Evolutionary conservation across 2,113 vertebrate species (phyloP).

Genomic region (Leptocoma aspasia): DNA sequence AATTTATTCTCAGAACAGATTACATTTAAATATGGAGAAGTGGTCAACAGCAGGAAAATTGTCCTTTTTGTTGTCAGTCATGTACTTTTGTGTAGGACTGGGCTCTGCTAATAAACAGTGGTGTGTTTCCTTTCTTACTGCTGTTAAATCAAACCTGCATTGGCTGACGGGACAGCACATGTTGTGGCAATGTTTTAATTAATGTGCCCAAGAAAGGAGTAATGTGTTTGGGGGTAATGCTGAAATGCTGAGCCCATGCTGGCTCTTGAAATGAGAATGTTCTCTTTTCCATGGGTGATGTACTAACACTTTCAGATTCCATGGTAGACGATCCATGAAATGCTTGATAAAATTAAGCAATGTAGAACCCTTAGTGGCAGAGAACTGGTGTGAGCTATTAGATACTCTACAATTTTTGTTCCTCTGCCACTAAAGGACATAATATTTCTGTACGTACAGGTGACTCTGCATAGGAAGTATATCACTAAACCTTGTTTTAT

Average conservation of each 20-base stretch:
- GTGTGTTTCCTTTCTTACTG: background rate
- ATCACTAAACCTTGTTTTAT: background rate
- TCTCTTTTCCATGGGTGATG: background rate
- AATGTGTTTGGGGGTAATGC: background rate
- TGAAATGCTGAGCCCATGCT: background rate
- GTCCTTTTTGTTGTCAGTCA: background rate
- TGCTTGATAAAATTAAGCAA: background rate
- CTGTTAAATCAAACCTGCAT: background rate
- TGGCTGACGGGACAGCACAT: background rate
- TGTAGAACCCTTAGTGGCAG: background rate
- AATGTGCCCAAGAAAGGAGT: background rate
- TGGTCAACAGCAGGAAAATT: slow-evolving; percentile 72
- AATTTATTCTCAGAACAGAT: slow-evolving; percentile 93
- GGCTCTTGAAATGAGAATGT: background rate
- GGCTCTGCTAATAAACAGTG: background rate
- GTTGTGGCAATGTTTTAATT: background rate
- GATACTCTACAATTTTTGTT: background rate
- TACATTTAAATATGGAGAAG: slow-evolving; percentile 87
- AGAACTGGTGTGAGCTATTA: background rate
- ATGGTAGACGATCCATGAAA: background rate
- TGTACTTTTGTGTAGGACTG: slow-evolving; percentile 8
- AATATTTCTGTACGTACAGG: background rate
- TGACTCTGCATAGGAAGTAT: background rate
- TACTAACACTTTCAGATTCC: background rate
- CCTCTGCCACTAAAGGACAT: background rate